Base-by-base conservation (phyloP, 2,888 invertebrate species). In the Cephus nigrinus region DNA sequence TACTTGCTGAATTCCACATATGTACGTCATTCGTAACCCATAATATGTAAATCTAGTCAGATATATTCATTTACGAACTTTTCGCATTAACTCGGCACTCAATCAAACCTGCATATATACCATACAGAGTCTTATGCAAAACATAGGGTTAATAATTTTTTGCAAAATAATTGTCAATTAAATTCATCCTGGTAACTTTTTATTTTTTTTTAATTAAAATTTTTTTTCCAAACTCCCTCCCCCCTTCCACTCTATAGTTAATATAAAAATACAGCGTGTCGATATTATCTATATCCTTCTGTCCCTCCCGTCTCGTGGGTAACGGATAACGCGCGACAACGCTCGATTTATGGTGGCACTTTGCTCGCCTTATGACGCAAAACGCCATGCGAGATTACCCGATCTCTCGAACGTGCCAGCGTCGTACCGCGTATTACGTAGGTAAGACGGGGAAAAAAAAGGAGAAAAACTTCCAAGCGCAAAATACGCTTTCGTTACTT, bases 281-380 rank as follows among this genome's bases (percentile, higher is more conserved):
- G 55, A 55, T 55, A 55, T 55, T 55, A 55, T 55, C 55, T 55
- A 33, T 33, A 31, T 33, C 11, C 71, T 71, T 23, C 31, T 33
- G 71, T 31, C 71, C 12, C 12, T 31, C 12, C 4, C 71, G 12
- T 71, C 32, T 71, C 71, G 4, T 9, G 5, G 71, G 32, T 33
- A 71, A 71, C 71, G 12, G 71, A 71, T 71, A 71, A 31, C 71
- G 32, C 71, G 71, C 71, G 32, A 71, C 32, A 71, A 31, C 32
- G 4, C 32, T 71, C 71, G 71, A 71, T 71, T 71, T 71, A 71
- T 23, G 71, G 71, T 12, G 71, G 71, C 71, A 71, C 71, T 71
- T 71, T 71, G 71, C 71, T 71, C 71, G 71, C 71, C 31, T 31
- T 33, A 31, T 33, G 71, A 71, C 71, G 71, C 71, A 71, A 71